These are phyloP conservation scores for Pungitius pungitius DNA, from an alignment of 2,113 vertebrate genomes.

Conservation along the genomic window DNA sequence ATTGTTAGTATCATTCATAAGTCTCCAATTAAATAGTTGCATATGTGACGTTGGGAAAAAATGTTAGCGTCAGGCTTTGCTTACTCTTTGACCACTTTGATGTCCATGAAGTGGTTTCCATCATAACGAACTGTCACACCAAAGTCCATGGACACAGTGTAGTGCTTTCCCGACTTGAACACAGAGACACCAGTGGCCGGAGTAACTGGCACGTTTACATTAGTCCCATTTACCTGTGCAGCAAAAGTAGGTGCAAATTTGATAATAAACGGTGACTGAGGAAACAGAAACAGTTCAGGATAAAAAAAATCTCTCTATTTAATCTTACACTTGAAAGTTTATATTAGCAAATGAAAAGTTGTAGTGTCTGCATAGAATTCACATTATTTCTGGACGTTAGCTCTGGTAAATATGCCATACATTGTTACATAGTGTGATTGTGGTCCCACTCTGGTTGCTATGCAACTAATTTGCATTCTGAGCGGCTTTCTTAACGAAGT, in stretches of 20 bases:
- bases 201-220: conserved; percentile 60
- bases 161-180: conserved; percentile 67
- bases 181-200: conserved; percentile 57
- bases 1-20: neutral
- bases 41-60: neutral
- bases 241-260: neutral
- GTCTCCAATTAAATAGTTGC: too few relatives aligned
- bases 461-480: neutral
- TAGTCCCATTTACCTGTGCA: conserved; percentile 68
- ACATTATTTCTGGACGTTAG: neutral
- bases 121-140: conserved; percentile 81
- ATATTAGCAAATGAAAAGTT: too few relatives aligned
- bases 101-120: conserved; percentile 79
- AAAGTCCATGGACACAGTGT: conserved; percentile 71
- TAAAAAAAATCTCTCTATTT: too few relatives aligned
- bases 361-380: neutral
- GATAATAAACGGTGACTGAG: neutral
- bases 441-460: too few relatives aligned
- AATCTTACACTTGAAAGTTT: neutral
- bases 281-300: neutral
- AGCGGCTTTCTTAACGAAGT: too few relatives aligned
- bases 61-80: conserved; percentile 33
- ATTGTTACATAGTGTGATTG: neutral
- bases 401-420: neutral
- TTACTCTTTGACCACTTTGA: conserved; percentile 82